Evolutionary conservation across 2,888 invertebrate species (phyloP), one percentile per base, ranked within the genome.

Genomic region (Catocala sponsa): DNA sequence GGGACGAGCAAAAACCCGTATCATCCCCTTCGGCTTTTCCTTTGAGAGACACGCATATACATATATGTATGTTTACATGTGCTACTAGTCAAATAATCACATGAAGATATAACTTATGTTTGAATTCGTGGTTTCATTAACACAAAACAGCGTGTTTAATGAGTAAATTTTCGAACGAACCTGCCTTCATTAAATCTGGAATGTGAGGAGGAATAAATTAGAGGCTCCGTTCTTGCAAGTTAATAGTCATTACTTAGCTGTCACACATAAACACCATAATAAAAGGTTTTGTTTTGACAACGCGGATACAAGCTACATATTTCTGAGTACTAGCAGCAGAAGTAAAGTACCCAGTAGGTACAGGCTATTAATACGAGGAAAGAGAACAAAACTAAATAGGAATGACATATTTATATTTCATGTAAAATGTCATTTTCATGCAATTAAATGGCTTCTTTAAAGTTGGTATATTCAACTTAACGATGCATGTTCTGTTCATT

Each of bases 381-480:
- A 44, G 5, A 12, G 13, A 43, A 43, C 47, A 7, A 25, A 15
- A 48, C 25, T 25, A 49, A 49, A 32, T 6, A 13, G 12, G 13
- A 13, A 44, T 44, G 44, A 12, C 44, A 12, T 44, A 44, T 44
- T 44, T 12, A 44, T 12, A 42, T 11, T 48, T 11, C 6, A 9
- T 54, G 59, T 56, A 43, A 55, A 60, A 51, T 35, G 7, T 38
- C 7, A 46, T 25, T 5, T 57, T 59, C 47, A 46, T 68, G 49
- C 10, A 52, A 46, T 33, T 33, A 50, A 52, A 57, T 46, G 15
- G 1, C 38, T 53, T 12, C 35, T 33, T 35, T 50, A 50, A 13
- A 25, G 25, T 44, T 58, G 49, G 49, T 47, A 44, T 55, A 65
- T 68, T 73, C 65, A 70, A 69, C 52, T 47, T 5, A 56, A 56